Evolutionary conservation across 1,140 invertebrate genomes (phyloP).

Genomic region (Bradysia coprophila): DNA sequence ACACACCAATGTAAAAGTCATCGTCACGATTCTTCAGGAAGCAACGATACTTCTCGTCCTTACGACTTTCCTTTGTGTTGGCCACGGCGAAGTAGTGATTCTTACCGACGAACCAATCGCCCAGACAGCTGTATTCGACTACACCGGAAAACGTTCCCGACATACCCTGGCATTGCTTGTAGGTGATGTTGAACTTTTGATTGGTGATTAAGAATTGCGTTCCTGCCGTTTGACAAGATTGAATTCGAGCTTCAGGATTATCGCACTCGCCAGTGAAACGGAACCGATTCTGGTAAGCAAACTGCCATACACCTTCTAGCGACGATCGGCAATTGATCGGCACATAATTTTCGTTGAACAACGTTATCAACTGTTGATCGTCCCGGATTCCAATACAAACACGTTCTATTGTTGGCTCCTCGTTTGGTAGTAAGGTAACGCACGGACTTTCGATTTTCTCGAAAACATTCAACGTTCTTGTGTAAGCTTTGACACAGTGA

Average conservation of each 20-base stretch:
- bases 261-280: conserved; percentile 82
- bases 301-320: conserved; percentile 87
- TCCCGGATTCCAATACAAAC: conserved; percentile 54
- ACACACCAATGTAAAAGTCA: conserved; percentile 74
- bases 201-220: conserved; percentile 92
- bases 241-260: conserved; percentile 71
- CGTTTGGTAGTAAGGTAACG: conserved; percentile 38
- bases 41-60: conserved; percentile 84
- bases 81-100: conserved; percentile 90
- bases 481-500: conserved; percentile 66
- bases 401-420: conserved; percentile 50
- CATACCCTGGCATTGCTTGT: conserved; percentile 67
- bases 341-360: conserved; percentile 79
- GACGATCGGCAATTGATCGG: conserved; percentile 85
- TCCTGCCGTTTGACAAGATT: conserved; percentile 88
- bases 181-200: conserved; percentile 92
- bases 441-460: conserved; percentile 80
- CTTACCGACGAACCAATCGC: conserved; percentile 89
- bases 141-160: conserved; percentile 74
- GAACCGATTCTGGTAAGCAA: conserved; percentile 78
- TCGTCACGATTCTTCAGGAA: conserved; percentile 89
- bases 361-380: conserved; percentile 64
- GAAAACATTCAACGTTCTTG: conserved; percentile 75
- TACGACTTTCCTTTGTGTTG: conserved; percentile 84
- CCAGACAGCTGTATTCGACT: conserved; percentile 83